These are phyloP conservation scores for Pseudopipra pipra DNA, from an alignment of 2,113 vertebrate species.

Conservation along the genomic window DNA sequence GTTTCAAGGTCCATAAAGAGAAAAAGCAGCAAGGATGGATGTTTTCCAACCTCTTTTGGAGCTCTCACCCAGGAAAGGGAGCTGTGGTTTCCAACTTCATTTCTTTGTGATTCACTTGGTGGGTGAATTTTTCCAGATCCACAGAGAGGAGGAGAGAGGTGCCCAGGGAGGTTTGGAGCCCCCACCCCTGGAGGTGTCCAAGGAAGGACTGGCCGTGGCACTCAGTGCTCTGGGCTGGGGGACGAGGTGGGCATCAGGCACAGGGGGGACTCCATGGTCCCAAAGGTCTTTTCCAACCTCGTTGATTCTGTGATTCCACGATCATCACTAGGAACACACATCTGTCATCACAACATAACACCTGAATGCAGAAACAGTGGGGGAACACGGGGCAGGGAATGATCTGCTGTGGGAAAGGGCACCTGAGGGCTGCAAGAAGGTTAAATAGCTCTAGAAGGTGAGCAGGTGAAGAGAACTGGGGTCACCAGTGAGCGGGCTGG, in stretches of 20 bases:
- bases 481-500: background rate
- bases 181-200: background rate
- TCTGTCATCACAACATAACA: background rate
- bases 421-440: background rate
- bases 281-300: background rate
- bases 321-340: background rate
- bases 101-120: background rate
- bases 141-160: background rate
- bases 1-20: background rate
- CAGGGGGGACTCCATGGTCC: background rate
- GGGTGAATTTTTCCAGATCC: background rate
- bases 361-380: background rate
- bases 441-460: background rate
- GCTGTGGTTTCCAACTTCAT: accelerated
- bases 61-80: background rate
- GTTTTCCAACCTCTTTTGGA: background rate
- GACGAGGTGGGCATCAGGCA: background rate
- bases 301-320: background rate
- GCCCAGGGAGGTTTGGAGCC: no score
- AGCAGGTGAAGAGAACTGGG: background rate
- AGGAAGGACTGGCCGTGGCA: background rate
- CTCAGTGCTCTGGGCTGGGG: background rate
- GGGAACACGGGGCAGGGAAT: background rate
- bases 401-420: background rate
- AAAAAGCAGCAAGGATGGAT: background rate